Conservation (phyloP, 2,888 invertebrate species). For the Caenorhabditis panamensis region DNA sequence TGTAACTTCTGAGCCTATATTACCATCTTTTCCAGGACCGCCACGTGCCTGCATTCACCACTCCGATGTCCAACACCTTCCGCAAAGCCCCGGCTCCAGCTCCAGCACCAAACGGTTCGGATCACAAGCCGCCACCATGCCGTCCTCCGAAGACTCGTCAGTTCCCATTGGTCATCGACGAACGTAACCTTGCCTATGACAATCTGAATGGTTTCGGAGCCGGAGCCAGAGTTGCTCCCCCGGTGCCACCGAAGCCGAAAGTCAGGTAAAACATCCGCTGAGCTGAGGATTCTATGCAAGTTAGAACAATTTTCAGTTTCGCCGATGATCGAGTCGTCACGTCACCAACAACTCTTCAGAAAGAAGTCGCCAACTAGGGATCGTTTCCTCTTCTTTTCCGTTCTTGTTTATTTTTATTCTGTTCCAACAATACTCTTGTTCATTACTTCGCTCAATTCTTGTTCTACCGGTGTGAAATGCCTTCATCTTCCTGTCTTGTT, state of each 20-base stretch:
- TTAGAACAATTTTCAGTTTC: constrained; percentile 55
- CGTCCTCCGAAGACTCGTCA: constrained; percentile 68
- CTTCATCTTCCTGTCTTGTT: not conserved
- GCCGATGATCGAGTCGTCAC: constrained; percentile 45
- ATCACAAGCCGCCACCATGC: constrained; percentile 59
- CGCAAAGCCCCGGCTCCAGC: constrained; percentile 55
- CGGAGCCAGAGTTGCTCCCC: constrained; percentile 67
- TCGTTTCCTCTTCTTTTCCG: not conserved
- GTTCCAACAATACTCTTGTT: not conserved
- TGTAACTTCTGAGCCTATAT: not conserved
- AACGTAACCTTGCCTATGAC: constrained; percentile 65
- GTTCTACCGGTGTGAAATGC: constrained; percentile 33
- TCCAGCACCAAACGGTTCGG: constrained; percentile 45
- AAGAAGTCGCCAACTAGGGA: constrained; percentile 24
- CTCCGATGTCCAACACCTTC: constrained; percentile 50
- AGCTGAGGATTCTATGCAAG: not conserved
- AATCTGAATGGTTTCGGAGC: constrained; percentile 71
- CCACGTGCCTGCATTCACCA: constrained; percentile 61
- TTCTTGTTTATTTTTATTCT: constrained; percentile 7
- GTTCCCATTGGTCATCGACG: constrained; percentile 65
- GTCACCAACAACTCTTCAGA: constrained; percentile 3
- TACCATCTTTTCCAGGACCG: constrained; percentile 50
- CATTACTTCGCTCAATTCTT: constrained; percentile 28
- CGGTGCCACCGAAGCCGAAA: constrained; percentile 79
- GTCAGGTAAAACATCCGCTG: constrained; percentile 65